Evolutionary conservation across 2,797 vertebrate genomes (phyloP), one percentile per base, ranked within the genome.

Genomic region (Hemibagrus guttatus): DNA sequence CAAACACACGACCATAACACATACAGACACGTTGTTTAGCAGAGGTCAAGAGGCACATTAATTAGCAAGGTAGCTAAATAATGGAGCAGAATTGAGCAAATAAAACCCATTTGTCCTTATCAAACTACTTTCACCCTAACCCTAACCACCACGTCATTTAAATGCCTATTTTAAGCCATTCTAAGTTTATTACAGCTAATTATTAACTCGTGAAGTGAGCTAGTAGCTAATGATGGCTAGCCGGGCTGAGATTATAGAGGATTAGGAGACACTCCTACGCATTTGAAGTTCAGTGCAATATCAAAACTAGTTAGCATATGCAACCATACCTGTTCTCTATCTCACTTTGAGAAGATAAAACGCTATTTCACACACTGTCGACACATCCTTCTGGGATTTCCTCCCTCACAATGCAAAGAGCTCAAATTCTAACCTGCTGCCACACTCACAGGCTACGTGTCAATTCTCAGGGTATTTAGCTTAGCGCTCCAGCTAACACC

Each of bases 221-320:
- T 75, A n/a, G 49, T 85, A 16, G 49, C n/a, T 63, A 80, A 87
- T 71, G 84, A 81, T 59, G 64, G 23, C 54, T 84, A 42, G 42
- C 26, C 78, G 86, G 82, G n/a, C 63, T 83, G 63, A 93, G 95
- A 94, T 96, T 94, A 96, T 87, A 78, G 86, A 93, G 95, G 88
- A 87, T 87, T 89, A 89, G 2, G 21, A 78, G 71, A 42, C 76
- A 63, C 28, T 35, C 9, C 1, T 9, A 39, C 26, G n/a, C n/a
- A 61, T 35, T 56, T 85, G n/a, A 86, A 79, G 35, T 86, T 83
- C 71, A 81, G 64, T 1, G 8, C 23, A 28, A 58, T 17, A 84
- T 49, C 19, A 58, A 35, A 83, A 49, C 3, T 85, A 91, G 92
- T 90, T 91, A 92, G 91, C 26, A 68, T 80, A 84, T 81, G 21